Conservation (phyloP, 2,113 vertebrate genomes). For the Bucco capensis region DNA sequence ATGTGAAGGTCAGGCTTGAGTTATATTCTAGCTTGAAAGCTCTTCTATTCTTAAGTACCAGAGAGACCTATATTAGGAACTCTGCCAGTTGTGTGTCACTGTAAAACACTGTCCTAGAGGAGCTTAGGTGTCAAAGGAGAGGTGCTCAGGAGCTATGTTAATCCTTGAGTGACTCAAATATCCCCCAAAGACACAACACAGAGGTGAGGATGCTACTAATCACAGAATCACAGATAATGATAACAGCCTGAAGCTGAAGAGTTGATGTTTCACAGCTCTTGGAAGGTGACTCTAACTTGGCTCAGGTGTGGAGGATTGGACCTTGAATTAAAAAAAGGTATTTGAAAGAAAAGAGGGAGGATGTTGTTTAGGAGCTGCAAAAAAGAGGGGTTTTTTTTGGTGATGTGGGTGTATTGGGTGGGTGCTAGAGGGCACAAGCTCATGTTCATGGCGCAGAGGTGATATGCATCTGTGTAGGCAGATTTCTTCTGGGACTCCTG, state of each 20-base stretch:
- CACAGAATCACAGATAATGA: no score
- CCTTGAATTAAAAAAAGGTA: background rate
- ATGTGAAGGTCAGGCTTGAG: background rate
- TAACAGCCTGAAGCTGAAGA: background rate
- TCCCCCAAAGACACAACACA: background rate
- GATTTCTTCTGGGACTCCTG: background rate
- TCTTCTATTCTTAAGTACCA: background rate
- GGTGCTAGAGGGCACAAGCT: slow-evolving; percentile 8
- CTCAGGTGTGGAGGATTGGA: background rate
- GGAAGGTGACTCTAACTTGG: background rate
- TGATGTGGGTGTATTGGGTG: background rate
- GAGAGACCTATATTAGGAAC: background rate
- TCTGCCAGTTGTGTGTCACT: background rate
- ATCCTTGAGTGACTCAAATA: background rate
- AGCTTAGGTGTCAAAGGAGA: background rate
- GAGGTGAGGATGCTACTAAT: background rate
- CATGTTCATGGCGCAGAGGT: background rate
- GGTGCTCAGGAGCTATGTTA: background rate
- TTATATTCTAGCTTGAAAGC: background rate
- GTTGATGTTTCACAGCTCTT: background rate
- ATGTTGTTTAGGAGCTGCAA: background rate
- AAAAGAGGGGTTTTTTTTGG: background rate
- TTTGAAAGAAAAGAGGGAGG: background rate
- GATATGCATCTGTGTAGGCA: background rate
- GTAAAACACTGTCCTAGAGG: background rate